These are phyloP conservation scores for Acronicta psi DNA, from an alignment of 2,888 invertebrate species.

Conservation along the genomic window DNA sequence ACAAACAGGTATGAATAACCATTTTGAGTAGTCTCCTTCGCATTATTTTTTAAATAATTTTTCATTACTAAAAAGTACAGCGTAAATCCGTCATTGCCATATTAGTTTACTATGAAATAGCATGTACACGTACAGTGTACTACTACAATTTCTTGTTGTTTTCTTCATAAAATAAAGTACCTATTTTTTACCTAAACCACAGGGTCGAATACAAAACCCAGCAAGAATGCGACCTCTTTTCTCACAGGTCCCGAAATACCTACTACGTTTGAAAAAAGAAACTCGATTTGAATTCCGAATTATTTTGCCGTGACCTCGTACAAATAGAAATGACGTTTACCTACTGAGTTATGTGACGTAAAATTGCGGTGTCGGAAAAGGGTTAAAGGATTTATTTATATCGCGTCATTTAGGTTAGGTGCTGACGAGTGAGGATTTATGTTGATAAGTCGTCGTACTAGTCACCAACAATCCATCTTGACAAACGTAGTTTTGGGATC, in stretches of 20 bases:
- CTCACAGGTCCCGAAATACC: neutral
- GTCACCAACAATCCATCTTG: conserved; percentile 10
- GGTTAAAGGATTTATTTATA: conserved; percentile 52
- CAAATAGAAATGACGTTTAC: conserved; percentile 55
- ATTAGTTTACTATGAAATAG: no score
- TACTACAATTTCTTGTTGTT: no score
- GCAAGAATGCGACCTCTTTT: conserved; percentile 24
- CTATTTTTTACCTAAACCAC: neutral
- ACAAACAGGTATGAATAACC: no score
- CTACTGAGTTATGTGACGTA: conserved; percentile 51
- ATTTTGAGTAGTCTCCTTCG: no score
- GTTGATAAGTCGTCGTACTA: conserved; percentile 29
- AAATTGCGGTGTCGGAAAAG: conserved; percentile 53
- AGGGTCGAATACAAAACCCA: conserved; percentile 4
- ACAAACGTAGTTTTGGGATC: conserved; percentile 1
- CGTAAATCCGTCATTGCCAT: no score
- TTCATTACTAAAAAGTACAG: no score
- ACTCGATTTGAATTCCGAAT: conserved; percentile 33
- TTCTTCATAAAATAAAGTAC: no score
- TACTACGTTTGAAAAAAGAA: conserved; percentile 1
- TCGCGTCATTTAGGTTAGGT: conserved; percentile 20
- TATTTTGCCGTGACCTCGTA: conserved; percentile 38
- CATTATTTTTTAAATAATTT: no score
- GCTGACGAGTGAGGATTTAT: conserved; percentile 43
- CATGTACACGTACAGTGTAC: no score